These are phyloP conservation scores for Hydropsyche tenuis DNA, from an alignment of 1,140 invertebrate genomes.

Conservation along the genomic window DNA sequence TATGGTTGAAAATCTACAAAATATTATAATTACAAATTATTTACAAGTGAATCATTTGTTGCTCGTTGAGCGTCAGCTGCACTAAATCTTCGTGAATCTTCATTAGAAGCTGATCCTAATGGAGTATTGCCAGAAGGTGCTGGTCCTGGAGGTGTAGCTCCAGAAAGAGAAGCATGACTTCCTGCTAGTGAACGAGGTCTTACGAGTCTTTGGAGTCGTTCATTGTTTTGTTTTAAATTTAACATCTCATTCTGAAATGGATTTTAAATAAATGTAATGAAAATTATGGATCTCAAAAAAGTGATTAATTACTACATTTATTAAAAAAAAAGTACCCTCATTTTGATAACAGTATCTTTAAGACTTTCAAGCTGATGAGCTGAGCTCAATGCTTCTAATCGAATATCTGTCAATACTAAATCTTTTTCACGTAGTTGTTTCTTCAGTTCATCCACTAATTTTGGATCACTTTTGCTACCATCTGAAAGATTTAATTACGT, in stretches of 20 bases:
- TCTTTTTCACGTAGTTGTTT: conserved; percentile 95
- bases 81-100: conserved; percentile 60
- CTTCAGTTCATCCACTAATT: conserved; percentile 83
- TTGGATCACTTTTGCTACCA: conserved; percentile 51
- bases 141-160: conserved; percentile 59
- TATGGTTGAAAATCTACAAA: too few relatives aligned
- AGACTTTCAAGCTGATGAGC: conserved; percentile 96
- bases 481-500: not conserved
- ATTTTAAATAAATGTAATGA: conserved; percentile 47
- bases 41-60: conserved; percentile 34
- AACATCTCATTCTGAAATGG: conserved; percentile 93
- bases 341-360: conserved; percentile 94
- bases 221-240: conserved; percentile 95
- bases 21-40: too few relatives aligned
- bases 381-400: conserved; percentile 93
- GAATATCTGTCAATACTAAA: conserved; percentile 93
- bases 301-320: not conserved
- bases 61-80: conserved; percentile 54
- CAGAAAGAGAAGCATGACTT: conserved; percentile 73
- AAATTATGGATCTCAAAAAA: conserved; percentile 4
- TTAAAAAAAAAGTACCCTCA: conserved; percentile 74
- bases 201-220: conserved; percentile 87
- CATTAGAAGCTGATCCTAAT: conserved; percentile 53
- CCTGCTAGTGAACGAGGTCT: conserved; percentile 81
- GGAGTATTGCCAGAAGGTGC: conserved; percentile 52